Evolutionary conservation across 2,113 vertebrate species (phyloP), one percentile per base, ranked within the genome.

Genomic region (Dromas ardeola): DNA sequence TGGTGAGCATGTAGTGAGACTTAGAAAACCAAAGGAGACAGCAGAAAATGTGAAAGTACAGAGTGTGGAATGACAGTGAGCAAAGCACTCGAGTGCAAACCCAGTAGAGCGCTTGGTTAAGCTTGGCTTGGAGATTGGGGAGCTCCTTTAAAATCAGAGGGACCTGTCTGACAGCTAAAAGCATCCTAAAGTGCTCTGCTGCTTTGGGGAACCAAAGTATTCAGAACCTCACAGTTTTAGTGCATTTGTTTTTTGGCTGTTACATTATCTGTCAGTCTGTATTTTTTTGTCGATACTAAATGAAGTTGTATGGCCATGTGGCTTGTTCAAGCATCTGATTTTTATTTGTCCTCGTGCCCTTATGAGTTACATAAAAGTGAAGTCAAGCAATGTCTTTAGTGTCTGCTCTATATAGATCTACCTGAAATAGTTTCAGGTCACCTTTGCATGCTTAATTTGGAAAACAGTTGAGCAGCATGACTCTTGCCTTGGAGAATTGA

Each of bases 391-490:
- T 78, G 95, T 81, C 82, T 96, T 94, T 34, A 55, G 81, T 93
- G 90, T 87, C 90, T 96, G 78, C 93, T 97, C 96, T 91, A 92
- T 94, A 95, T 95, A 96, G 92, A 85, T 56, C 93, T 96, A 96
- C 90, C 88, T 93, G 88, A 97, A 98, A 95, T 96, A 95, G 95
- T 96, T 95, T 90, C 70, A 80, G 94, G 95, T 97, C 97, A 95
- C 94, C 95, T 94, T 94, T 96, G 56, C 78, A 56, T 94, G 79
- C 88, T 91, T 97, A 96, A 95, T 93, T 96, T 95, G 95, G 95
- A 91, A 95, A 94, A 95, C 78, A 90, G 3, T 86, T 58, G 85
- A 95, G 72, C 73, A 89, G 92, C 71, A 52, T 96, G 92, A 95
- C 80, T 94, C 92, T 79, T 61, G 73, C 85, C 91, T 58, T 79